Conservation (phyloP, 2,797 vertebrate species). For the Sphaeramia orbicularis region DNA sequence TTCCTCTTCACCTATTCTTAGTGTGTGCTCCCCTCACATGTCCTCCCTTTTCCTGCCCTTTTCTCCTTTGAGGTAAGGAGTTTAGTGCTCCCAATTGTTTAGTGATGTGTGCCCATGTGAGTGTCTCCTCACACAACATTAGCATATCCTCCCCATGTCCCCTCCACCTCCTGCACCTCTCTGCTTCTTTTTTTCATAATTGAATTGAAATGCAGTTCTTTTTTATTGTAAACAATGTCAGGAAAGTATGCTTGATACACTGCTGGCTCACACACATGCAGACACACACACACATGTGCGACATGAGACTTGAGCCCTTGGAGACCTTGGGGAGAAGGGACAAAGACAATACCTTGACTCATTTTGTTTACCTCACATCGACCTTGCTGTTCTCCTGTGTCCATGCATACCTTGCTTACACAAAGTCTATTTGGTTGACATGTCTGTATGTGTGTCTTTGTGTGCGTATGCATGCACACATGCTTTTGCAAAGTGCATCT, state of each 20-base stretch:
- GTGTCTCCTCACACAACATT: slow-evolving; percentile 61
- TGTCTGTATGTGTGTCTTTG: slow-evolving; percentile 14
- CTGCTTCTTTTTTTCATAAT: slow-evolving; percentile 51
- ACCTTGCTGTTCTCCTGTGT: slow-evolving; percentile 41
- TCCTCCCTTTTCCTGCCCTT: slow-evolving; percentile 68
- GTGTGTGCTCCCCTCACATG: slow-evolving; percentile 61
- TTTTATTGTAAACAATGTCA: slow-evolving; percentile 75
- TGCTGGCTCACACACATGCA: slow-evolving; percentile 19
- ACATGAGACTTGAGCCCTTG: slow-evolving; percentile 18
- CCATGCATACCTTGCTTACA: slow-evolving; percentile 15
- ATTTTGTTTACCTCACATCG: slow-evolving; percentile 61
- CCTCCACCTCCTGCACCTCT: slow-evolving; percentile 20
- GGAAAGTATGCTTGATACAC: slow-evolving; percentile 59
- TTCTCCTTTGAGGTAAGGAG: slow-evolving; percentile 54
- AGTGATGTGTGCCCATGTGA: slow-evolving; percentile 27
- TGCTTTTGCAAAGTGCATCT: slow-evolving; percentile 27
- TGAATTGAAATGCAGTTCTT: slow-evolving; percentile 58
- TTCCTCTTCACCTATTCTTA: slow-evolving; percentile 71
- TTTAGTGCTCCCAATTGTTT: slow-evolving; percentile 55
- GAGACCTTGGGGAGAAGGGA: slow-evolving; percentile 57
- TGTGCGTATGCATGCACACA: slow-evolving; percentile 39
- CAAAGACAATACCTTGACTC: slow-evolving; percentile 59
- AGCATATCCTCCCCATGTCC: slow-evolving; percentile 45
- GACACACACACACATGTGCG: not conserved
- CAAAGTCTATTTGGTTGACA: slow-evolving; percentile 26